Evolutionary conservation across 1,140 invertebrate genomes (phyloP).

Genomic region (Pseudomyrmex gracilis): DNA sequence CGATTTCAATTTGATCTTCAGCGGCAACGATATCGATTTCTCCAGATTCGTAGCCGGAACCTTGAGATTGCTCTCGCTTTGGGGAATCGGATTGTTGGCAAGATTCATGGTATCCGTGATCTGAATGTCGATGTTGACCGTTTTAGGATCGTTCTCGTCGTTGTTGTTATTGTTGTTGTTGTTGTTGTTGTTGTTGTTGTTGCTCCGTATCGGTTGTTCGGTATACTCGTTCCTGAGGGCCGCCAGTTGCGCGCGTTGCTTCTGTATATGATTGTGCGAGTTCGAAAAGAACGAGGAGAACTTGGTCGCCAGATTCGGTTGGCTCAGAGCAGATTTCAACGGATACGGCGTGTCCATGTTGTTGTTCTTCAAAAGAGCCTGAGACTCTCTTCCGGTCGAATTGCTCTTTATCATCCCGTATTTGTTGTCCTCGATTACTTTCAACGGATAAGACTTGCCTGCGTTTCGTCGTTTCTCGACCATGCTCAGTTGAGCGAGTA

Average conservation of each 20-base stretch:
- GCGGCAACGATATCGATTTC: slow-evolving; percentile 81
- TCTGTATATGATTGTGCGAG: slow-evolving; percentile 88
- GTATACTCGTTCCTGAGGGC: slow-evolving; percentile 76
- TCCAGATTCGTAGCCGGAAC: slow-evolving; percentile 75
- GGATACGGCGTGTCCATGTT: slow-evolving; percentile 79
- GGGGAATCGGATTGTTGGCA: slow-evolving; percentile 59
- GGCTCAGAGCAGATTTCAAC: slow-evolving; percentile 83
- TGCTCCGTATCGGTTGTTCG: slow-evolving; percentile 31
- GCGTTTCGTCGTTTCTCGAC: slow-evolving; percentile 83
- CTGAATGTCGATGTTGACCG: slow-evolving; percentile 83
- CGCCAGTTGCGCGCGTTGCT: slow-evolving; percentile 83
- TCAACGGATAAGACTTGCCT: slow-evolving; percentile 84
- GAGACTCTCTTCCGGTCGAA: slow-evolving; percentile 79
- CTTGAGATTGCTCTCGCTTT: slow-evolving; percentile 74
- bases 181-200: too few relatives aligned
- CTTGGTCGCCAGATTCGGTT: slow-evolving; percentile 83
- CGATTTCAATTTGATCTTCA: slow-evolving; percentile 84
- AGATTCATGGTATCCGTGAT: slow-evolving; percentile 79
- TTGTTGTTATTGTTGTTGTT: slow-evolving; percentile 47
- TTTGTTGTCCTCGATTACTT: slow-evolving; percentile 86
- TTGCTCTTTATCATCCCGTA: slow-evolving; percentile 84
- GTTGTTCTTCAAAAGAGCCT: slow-evolving; percentile 76
- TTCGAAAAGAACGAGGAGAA: slow-evolving; percentile 88
- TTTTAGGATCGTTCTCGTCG: slow-evolving; percentile 83
- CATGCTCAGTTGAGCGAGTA: slow-evolving; percentile 87